Conservation (phyloP, 2,888 invertebrate species). For the Synanthedon formicaeformis region DNA sequence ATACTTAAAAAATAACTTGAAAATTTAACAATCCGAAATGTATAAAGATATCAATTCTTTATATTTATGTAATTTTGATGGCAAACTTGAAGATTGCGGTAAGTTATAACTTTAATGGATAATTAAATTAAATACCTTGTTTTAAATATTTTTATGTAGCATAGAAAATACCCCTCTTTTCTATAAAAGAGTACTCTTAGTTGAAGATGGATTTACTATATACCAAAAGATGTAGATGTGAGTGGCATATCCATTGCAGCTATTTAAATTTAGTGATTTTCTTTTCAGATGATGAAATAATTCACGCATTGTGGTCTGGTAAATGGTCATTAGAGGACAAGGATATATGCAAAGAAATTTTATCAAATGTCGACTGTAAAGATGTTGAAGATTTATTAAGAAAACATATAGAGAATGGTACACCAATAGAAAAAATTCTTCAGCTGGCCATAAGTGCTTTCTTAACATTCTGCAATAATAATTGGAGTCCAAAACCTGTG, state of each 20-base stretch:
- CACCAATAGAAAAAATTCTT: constrained; percentile 46
- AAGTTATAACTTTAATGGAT: constrained; percentile 6
- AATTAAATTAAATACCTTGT: no score
- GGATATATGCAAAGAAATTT: constrained; percentile 32
- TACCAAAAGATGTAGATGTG: not conserved
- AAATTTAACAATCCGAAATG: no score
- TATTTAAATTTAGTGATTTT: not conserved
- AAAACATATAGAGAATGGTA: constrained; percentile 18
- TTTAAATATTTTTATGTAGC: no score
- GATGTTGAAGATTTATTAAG: constrained; percentile 25
- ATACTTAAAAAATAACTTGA: no score
- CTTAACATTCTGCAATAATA: constrained; percentile 80
- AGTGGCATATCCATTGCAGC: not conserved
- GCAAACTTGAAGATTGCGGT: constrained; percentile 30
- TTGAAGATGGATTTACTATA: no score
- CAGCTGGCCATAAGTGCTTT: constrained; percentile 74
- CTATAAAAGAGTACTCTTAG: no score
- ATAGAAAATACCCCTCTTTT: no score
- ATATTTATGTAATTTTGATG: constrained; percentile 52
- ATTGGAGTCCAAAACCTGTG: constrained; percentile 82
- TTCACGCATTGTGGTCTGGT: constrained; percentile 40
- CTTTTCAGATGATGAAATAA: constrained; percentile 30
- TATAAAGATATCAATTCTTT: constrained; percentile 6
- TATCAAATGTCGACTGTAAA: constrained; percentile 33
- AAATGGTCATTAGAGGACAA: constrained; percentile 35